phyloP scores from a whole-genome alignment of 2,888 invertebrate genomes.

The Cryptus armator region DNA sequence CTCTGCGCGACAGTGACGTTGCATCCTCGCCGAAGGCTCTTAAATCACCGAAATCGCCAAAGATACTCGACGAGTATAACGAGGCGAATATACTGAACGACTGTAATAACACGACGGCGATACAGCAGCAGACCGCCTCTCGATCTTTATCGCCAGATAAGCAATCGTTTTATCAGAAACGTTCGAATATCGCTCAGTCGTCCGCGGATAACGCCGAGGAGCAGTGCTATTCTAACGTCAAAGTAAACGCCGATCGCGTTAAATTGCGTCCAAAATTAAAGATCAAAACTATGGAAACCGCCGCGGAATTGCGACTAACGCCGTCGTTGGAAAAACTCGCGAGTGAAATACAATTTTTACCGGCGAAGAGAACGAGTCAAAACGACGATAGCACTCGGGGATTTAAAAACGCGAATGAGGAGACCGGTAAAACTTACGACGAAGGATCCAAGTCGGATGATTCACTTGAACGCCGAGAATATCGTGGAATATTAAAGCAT shows the following conservation, averaged over 20 bases:
- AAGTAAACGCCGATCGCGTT: conserved; percentile 71
- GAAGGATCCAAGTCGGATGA: conserved; percentile 75
- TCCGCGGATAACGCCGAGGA: conserved; percentile 66
- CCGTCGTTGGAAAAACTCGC: conserved; percentile 81
- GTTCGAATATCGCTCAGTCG: conserved; percentile 55
- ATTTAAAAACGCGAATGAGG: conserved; percentile 13
- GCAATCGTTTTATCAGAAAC: conserved; percentile 68
- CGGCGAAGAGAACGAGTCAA: conserved; percentile 72
- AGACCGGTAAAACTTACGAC: conserved; percentile 65
- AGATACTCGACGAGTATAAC: conserved; percentile 79
- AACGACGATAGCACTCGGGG: conserved; percentile 22
- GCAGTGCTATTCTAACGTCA: conserved; percentile 77
- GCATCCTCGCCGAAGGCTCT: conserved; percentile 45
- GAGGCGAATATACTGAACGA: conserved; percentile 80
- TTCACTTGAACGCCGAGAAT: conserved; percentile 68
- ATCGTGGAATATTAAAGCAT: conserved; percentile 52
- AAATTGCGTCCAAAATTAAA: conserved; percentile 72
- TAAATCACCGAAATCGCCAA: conserved; percentile 76
- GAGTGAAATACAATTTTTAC: conserved; percentile 81
- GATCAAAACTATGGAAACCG: conserved; percentile 69
- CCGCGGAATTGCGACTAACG: conserved; percentile 75
- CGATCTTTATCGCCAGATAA: conserved; percentile 72
- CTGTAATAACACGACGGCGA: conserved; percentile 47
- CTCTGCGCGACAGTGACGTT: conserved; percentile 37
- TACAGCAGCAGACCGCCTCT: conserved; percentile 32